Percentiles rank a stretch among this genome's conserved stretches.
phyloP scores from a whole-genome alignment of 2,888 invertebrate genomes.

The Neria commutata region DNA sequence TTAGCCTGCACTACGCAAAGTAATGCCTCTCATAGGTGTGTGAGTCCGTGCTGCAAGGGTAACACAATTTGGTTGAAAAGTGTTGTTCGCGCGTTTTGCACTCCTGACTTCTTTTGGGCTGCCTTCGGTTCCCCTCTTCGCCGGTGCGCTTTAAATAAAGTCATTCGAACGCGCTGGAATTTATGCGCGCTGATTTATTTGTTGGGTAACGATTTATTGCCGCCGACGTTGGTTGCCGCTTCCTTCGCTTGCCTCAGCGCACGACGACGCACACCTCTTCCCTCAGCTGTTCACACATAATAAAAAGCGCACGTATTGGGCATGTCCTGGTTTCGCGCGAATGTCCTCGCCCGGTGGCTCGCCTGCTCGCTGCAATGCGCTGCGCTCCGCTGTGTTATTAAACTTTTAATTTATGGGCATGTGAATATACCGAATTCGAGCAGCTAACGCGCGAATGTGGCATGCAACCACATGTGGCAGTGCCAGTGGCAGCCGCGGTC shows the following conservation, averaged over 20 bases:
- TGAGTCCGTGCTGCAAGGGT: too few species aligned
- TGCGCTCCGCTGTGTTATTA: too few species aligned
- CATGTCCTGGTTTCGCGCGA: constrained; percentile 51
- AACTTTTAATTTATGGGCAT: constrained; percentile 57
- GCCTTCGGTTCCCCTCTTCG: too few species aligned
- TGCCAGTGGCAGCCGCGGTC: neutral
- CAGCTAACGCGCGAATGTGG: neutral
- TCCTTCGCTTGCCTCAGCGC: constrained; percentile 30
- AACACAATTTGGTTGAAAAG: too few species aligned
- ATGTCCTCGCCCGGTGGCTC: constrained; percentile 44
- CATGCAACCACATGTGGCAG: neutral
- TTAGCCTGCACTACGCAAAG: too few species aligned
- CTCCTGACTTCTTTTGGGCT: too few species aligned
- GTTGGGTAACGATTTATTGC: constrained; percentile 59
- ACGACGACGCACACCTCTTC: neutral
- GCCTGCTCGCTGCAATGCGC: too few species aligned
- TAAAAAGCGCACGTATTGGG: constrained; percentile 44
- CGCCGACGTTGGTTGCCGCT: constrained; percentile 42
- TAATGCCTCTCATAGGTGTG: too few species aligned
- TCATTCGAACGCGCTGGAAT: constrained; percentile 47
- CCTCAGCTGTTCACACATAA: neutral
- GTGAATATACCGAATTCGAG: constrained; percentile 30
- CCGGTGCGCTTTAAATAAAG: constrained; percentile 37
- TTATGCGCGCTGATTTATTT: constrained; percentile 59
- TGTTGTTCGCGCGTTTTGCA: too few species aligned